Conservation (phyloP, 2,888 invertebrate species). For the Rhopalosiphum nymphaeae region DNA sequence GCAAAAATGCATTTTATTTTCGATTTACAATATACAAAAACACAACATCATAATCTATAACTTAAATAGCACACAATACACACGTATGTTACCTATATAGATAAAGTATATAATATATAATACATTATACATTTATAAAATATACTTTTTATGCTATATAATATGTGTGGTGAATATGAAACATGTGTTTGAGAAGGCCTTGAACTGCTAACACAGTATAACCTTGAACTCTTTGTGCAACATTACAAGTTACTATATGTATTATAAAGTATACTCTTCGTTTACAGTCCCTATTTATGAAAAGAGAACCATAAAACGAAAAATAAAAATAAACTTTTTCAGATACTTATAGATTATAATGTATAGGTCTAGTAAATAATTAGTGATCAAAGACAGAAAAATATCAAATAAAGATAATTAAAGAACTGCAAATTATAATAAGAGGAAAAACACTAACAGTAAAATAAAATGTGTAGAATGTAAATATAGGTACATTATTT, state of each 20-base stretch:
- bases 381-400: not conserved
- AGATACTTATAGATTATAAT: not conserved
- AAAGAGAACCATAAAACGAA: not conserved
- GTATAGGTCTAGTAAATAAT: not conserved
- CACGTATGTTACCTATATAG: not conserved
- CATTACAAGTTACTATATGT: not conserved
- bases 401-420: not conserved
- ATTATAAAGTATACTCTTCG: not conserved
- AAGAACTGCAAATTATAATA: not conserved
- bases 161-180: not conserved
- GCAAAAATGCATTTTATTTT: not conserved
- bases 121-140: not conserved
- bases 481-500: not conserved
- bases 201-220: conserved; percentile 55
- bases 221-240: conserved; percentile 55
- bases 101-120: not conserved
- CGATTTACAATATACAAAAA: not conserved
- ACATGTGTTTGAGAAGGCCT: conserved; percentile 28
- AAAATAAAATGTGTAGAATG: not conserved
- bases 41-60: not conserved
- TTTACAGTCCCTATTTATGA: not conserved
- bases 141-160: not conserved
- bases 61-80: not conserved
- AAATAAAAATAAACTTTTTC: not conserved
- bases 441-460: not conserved